phyloP scores from a whole-genome alignment of 2,888 invertebrate genomes.

The Blastobasis adustella region DNA sequence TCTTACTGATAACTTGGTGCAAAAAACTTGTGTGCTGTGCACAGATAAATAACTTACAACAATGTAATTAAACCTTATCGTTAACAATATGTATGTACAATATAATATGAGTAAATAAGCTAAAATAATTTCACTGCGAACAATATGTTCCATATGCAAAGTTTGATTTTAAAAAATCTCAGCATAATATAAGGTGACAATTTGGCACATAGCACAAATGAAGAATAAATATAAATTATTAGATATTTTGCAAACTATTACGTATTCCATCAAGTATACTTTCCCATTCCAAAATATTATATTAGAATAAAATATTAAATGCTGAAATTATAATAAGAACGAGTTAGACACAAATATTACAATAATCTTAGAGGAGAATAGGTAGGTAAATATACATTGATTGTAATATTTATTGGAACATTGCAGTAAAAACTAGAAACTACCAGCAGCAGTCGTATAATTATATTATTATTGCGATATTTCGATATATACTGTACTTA shows the following conservation, averaged over 20 bases:
- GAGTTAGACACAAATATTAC: no score
- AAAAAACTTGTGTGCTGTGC: slow-evolving; percentile 6
- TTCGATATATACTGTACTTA: slow-evolving; percentile 29
- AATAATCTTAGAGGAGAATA: no score
- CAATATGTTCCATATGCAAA: slow-evolving; percentile 27
- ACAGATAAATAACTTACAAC: slow-evolving; percentile 1
- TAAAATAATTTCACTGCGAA: not conserved
- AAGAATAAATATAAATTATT: not conserved
- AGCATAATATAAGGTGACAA: slow-evolving; percentile 8
- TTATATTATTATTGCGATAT: slow-evolving; percentile 16
- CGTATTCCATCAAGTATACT: not conserved
- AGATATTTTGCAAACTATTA: not conserved
- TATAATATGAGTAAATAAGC: not conserved
- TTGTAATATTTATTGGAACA: no score
- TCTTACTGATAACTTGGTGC: not conserved
- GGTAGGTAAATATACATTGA: no score
- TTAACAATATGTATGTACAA: not conserved
- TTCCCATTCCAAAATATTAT: not conserved
- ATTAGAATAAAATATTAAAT: not conserved
- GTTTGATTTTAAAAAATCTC: slow-evolving; percentile 23
- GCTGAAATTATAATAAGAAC: not conserved
- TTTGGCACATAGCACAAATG: slow-evolving; percentile 16
- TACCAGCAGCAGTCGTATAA: slow-evolving; percentile 3
- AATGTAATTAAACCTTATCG: not conserved
- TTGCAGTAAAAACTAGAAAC: slow-evolving; percentile 15